A percentile compares a stretch with the other conserved stretches of the same genome.
Evolutionary conservation across 1,140 invertebrate species (phyloP).

Genomic region (Gryllus bimaculatus): DNA sequence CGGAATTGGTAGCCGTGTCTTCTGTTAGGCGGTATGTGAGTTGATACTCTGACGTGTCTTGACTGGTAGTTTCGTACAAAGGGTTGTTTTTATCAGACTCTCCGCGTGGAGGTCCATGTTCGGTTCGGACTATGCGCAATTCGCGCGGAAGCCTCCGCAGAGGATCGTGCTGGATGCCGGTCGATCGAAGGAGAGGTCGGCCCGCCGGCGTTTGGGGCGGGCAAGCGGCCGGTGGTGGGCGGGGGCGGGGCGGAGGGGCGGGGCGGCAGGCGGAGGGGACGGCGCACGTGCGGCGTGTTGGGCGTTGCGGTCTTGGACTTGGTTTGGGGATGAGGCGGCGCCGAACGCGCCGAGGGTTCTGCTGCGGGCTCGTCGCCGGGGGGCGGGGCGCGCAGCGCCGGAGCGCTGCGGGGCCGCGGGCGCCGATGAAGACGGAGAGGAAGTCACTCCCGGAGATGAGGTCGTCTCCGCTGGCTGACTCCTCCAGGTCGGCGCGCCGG

Average conservation of each 20-base stretch:
- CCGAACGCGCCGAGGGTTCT: background rate
- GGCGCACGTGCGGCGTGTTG: background rate
- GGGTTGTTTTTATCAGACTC: background rate
- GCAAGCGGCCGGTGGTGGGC: background rate
- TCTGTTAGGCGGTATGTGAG: background rate
- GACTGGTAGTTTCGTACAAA: background rate
- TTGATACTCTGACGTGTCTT: background rate
- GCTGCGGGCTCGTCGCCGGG: background rate
- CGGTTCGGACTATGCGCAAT: background rate
- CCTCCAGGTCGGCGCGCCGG: background rate
- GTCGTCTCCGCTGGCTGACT: slow-evolving; percentile 16
- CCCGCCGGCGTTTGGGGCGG: background rate
- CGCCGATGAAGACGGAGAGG: slow-evolving; percentile 18
- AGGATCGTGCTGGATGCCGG: background rate
- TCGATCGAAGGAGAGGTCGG: background rate
- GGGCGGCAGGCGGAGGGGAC: background rate
- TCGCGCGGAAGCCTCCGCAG: background rate
- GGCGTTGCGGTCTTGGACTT: background rate
- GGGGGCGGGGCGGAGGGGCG: too few relatives aligned
- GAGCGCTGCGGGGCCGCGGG: background rate
- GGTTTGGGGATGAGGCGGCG: background rate
- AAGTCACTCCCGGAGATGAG: slow-evolving; percentile 20
- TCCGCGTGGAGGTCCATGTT: background rate
- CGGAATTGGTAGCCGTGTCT: background rate
- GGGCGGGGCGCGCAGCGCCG: background rate